Evolutionary conservation across 2,888 invertebrate species (phyloP), one percentile per base, ranked within the genome.

Genomic region (Meteorus colon): DNA sequence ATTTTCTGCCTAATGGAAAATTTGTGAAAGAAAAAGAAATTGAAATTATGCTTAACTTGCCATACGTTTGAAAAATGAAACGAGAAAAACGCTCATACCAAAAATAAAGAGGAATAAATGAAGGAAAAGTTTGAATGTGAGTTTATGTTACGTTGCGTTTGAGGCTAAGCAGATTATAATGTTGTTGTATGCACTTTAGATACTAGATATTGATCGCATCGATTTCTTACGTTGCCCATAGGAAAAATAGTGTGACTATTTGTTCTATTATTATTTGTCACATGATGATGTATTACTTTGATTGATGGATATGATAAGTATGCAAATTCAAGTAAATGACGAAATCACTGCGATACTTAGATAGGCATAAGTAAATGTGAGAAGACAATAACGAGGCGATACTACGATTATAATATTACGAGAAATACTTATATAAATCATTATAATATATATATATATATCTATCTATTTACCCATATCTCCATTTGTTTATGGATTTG

Each of bases 311-410:
- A 34, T 63, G 29, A 66, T 37, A 27, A 41, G 41, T 66, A 34
- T 63, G 41, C 4, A 66, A 66, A 41, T 4, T 66, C 16, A 65
- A 31, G 34, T 31, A 74, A 70, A 24, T 72, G 37, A 31, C 55
- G 75, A 73, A 77, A 27, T 41, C 71, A 77, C 73, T 77, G 77
- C 76, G 78, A 81, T 78, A 81, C 79, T 83, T 86, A 83, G 84
- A 78, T 87, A 86, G 82, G 79, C 80, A 73, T 86, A 86, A 86
- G 85, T 87, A 85, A 86, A 88, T 89, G 89, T 89, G 89, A 86
- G 80, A 83, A 83, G 89, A 89, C 89, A 89, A 89, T 89, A 89
- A 89, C 82, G 82, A 69, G 31, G 48, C 19, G 62, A 62, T 31
- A 62, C 27, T 62, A 31, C n/a, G 27, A 31, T 55, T 55, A 55